These are phyloP conservation scores for Eleutherodactylus coqui DNA, from an alignment of 2,797 vertebrate species.

Conservation along the genomic window DNA sequence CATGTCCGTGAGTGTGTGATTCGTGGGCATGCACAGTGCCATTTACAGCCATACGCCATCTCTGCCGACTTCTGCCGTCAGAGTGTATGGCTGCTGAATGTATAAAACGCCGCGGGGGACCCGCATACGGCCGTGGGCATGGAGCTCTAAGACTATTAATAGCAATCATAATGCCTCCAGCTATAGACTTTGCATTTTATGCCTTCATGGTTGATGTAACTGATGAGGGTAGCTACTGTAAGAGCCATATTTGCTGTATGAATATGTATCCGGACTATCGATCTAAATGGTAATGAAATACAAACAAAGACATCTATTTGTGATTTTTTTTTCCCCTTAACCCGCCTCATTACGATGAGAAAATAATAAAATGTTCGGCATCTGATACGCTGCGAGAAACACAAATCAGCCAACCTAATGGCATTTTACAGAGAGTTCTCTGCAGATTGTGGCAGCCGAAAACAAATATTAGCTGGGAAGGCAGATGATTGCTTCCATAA, in stretches of 20 bases:
- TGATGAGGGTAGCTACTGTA: slow-evolving; percentile 35
- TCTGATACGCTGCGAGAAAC: slow-evolving; percentile 64
- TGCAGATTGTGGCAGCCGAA: slow-evolving; percentile 29
- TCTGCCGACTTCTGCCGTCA: too few relatives aligned
- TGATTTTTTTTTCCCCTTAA: slow-evolving; percentile 42
- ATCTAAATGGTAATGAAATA: slow-evolving; percentile 69
- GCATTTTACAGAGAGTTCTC: slow-evolving; percentile 6
- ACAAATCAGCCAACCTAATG: slow-evolving; percentile 39
- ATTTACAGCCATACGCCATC: too few relatives aligned
- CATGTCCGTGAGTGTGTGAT: too few relatives aligned
- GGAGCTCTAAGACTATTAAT: too few relatives aligned
- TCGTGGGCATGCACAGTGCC: too few relatives aligned
- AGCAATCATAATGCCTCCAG: not conserved
- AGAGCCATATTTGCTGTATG: slow-evolving; percentile 36
- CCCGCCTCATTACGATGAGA: slow-evolving; percentile 41
- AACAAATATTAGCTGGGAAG: slow-evolving; percentile 32
- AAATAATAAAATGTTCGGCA: slow-evolving; percentile 57
- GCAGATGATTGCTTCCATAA: slow-evolving; percentile 48
- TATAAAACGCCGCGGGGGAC: too few relatives aligned
- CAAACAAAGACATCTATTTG: slow-evolving; percentile 51
- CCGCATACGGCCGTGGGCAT: too few relatives aligned
- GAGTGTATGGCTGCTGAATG: too few relatives aligned
- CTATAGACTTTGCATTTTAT: not conserved
- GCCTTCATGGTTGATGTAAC: not conserved
- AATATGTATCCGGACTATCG: slow-evolving; percentile 54